Percentiles rank a stretch among this genome's conserved stretches.
Evolutionary conservation across 2,113 vertebrate species (phyloP).

Genomic region (Hymenochirus boettgeri): DNA sequence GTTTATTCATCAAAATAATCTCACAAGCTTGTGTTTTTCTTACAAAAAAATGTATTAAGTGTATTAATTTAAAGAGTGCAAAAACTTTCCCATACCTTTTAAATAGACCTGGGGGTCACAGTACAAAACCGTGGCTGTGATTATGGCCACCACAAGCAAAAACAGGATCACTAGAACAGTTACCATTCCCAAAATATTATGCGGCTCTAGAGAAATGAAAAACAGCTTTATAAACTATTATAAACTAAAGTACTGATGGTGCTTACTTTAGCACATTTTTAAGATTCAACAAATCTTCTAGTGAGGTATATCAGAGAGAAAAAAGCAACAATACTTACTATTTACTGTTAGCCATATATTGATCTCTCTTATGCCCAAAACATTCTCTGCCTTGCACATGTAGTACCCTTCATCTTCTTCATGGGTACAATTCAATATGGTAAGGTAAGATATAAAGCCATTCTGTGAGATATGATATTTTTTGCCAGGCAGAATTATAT

Average conservation of each 20-base stretch:
- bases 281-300: too few species aligned
- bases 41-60: too few species aligned
- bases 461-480: constrained; percentile 63
- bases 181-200: constrained; percentile 55
- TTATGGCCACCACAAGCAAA: constrained; percentile 52
- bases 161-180: constrained; percentile 56
- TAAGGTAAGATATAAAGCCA: constrained; percentile 62
- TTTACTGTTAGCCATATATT: constrained; percentile 79
- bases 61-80: too few species aligned
- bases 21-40: too few species aligned
- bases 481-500: constrained; percentile 50
- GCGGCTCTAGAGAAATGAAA: constrained; percentile 52
- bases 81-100: constrained; percentile 54
- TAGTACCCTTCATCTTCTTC: constrained; percentile 69
- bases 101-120: constrained; percentile 59
- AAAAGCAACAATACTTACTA: constrained; percentile 65
- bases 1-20: too few species aligned
- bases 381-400: constrained; percentile 83
- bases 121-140: constrained; percentile 53
- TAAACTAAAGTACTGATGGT: too few species aligned
- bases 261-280: too few species aligned
- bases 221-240: neutral
- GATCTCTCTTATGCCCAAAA: constrained; percentile 57
- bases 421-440: constrained; percentile 74
- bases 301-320: too few species aligned